Conservation (phyloP, 2,888 invertebrate genomes). For the Drosophila multiciliata region DNA sequence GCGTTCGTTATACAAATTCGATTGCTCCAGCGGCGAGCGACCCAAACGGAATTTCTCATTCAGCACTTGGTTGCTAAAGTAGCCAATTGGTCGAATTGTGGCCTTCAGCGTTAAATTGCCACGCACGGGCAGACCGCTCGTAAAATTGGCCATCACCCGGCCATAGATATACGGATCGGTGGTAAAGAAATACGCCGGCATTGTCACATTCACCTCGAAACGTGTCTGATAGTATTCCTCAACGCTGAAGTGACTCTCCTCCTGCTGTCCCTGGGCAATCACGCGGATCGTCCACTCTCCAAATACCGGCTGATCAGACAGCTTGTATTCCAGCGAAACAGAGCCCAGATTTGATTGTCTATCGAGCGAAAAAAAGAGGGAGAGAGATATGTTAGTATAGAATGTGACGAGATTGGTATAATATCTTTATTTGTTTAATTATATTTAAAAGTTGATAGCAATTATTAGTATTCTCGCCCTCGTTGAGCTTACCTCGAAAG, state of each 20-base stretch:
- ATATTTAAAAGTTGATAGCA: too few species aligned
- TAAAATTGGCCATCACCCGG: conserved; percentile 96
- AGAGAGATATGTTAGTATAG: neutral
- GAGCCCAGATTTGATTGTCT: conserved; percentile 95
- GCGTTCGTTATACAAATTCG: conserved; percentile 66
- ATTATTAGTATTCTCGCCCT: neutral
- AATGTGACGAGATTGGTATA: too few species aligned
- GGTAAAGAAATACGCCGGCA: conserved; percentile 97
- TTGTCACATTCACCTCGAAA: conserved; percentile 97
- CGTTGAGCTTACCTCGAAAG: conserved; percentile 88
- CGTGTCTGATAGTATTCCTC: conserved; percentile 98
- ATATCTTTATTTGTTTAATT: too few species aligned
- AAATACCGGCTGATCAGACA: conserved; percentile 96
- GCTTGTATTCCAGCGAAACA: conserved; percentile 95
- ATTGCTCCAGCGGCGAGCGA: conserved; percentile 76
- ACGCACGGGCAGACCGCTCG: conserved; percentile 94
- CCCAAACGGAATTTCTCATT: conserved; percentile 86
- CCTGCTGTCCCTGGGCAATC: conserved; percentile 94
- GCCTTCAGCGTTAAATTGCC: conserved; percentile 96
- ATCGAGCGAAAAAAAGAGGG: neutral
- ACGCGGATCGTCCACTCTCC: conserved; percentile 97
- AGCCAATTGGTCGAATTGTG: conserved; percentile 89
- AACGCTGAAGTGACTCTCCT: conserved; percentile 93
- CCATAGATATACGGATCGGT: conserved; percentile 94
- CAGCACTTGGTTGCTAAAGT: conserved; percentile 87